Base-by-base conservation (phyloP, 2,797 vertebrate species). In the Coccyzus lansbergi region DNA sequence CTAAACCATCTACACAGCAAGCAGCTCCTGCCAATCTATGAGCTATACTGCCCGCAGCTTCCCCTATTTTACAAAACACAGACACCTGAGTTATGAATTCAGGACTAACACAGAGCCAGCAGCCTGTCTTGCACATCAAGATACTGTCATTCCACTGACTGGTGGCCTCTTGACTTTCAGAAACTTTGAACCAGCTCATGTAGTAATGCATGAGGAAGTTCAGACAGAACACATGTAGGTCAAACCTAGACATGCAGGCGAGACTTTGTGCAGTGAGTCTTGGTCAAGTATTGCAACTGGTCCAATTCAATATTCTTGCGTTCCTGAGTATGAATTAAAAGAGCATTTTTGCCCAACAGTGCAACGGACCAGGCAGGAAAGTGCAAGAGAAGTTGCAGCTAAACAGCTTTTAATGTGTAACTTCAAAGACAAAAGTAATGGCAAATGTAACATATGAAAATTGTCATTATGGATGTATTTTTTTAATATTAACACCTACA, bases 91-190 rank as follows among this genome's bases (percentile, higher is more conserved):
- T 80, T 87, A 91, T 2, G 58, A 71, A 71, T 62, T 59, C 72
- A 65, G 64, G n/a, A 75, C 56, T 42, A 85, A 71, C 26, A 49
- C n/a, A 44, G 58, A 87, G 84, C 40, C 79, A 67, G 38, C 0
- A 10, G n/a, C 34, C 53, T 38, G 29, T 51, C 71, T 33, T n/a
- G 65, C 49, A 65, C 51, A 12, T 83, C 87, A 78, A 53, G 87
- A 64, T 24, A 33, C 40, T 65, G 53, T 70, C 72, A 44, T 64
- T 62, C 82, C 42, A n/a, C 24, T 91, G 89, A 77, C 53, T 51
- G 53, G n/a, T 83, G 82, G 69, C 38, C 62, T 88, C 68, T 51
- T 63, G 77, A 71, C 64, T 80, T 82, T 26, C 52, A 88, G 82
- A 80, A 92, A 81, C 65, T 83, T 44, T 18, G 53, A 87, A 85